Conservation (phyloP, 2,797 vertebrate genomes). For the Pogonophryne albipinna region DNA sequence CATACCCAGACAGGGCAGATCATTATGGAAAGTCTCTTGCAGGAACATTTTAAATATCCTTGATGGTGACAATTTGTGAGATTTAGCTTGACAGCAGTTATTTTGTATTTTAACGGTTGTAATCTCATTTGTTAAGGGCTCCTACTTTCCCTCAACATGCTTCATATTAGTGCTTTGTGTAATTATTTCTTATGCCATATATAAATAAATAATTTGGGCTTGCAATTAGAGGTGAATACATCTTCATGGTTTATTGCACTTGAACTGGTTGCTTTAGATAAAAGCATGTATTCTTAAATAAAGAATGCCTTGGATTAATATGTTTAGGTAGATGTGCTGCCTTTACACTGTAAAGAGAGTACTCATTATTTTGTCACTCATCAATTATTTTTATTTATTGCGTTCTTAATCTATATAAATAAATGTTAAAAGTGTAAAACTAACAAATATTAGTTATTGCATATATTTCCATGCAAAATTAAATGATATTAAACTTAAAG, state of each 20-base stretch:
- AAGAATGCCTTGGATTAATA: neutral
- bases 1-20: neutral
- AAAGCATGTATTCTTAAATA: no score
- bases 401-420: neutral
- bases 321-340: neutral
- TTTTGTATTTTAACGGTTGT: neutral
- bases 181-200: neutral
- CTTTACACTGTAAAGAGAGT: neutral
- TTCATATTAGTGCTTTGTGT: neutral
- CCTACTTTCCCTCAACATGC: neutral
- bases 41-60: conserved; percentile 1
- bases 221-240: neutral
- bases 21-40: neutral
- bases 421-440: neutral
- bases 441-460: neutral
- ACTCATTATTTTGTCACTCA: neutral
- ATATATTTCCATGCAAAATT: neutral
- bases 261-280: no score
- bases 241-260: neutral
- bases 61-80: conserved; percentile 2
- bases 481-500: neutral
- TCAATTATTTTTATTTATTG: neutral
- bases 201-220: neutral
- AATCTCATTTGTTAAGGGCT: neutral
- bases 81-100: neutral